Conservation (phyloP, 1,140 invertebrate genomes). For the Bombus superbus region DNA sequence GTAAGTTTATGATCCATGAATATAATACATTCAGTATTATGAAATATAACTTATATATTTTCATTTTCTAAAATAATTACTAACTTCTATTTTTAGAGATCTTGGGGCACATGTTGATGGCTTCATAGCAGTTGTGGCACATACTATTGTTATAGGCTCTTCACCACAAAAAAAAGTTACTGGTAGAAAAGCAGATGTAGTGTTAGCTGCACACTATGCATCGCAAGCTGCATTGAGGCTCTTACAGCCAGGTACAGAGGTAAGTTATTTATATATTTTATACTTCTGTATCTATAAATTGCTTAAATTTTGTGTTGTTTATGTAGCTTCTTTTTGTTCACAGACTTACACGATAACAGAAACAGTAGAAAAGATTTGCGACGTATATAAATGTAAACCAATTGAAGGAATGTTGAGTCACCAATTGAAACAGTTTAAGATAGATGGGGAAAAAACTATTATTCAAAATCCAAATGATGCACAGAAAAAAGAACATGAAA, state of each 20-base stretch:
- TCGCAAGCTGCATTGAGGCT: constrained; percentile 96
- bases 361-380: constrained; percentile 95
- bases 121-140: constrained; percentile 98
- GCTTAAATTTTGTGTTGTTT: neutral
- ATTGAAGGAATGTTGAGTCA: constrained; percentile 99
- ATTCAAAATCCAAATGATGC: constrained; percentile 99
- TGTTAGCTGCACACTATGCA: constrained; percentile 96
- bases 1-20: constrained; percentile 84
- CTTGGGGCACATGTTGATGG: constrained; percentile 99
- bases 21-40: neutral
- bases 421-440: constrained; percentile 97
- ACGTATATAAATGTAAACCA: constrained; percentile 97
- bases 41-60: neutral
- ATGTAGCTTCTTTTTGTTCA: constrained; percentile 58
- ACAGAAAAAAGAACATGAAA: constrained; percentile 99
- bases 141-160: constrained; percentile 96
- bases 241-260: constrained; percentile 95
- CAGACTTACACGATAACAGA: constrained; percentile 97
- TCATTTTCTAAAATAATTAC: constrained; percentile 6
- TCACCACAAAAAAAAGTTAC: constrained; percentile 87
- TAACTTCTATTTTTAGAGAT: constrained; percentile 88
- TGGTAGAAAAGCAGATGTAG: constrained; percentile 96
- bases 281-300: neutral
- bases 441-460: constrained; percentile 99
- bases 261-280: constrained; percentile 76